A percentile compares a stretch with the other conserved stretches of the same genome.
phyloP scores from a whole-genome alignment of 2,113 vertebrate species.

The Megalops atlanticus region DNA sequence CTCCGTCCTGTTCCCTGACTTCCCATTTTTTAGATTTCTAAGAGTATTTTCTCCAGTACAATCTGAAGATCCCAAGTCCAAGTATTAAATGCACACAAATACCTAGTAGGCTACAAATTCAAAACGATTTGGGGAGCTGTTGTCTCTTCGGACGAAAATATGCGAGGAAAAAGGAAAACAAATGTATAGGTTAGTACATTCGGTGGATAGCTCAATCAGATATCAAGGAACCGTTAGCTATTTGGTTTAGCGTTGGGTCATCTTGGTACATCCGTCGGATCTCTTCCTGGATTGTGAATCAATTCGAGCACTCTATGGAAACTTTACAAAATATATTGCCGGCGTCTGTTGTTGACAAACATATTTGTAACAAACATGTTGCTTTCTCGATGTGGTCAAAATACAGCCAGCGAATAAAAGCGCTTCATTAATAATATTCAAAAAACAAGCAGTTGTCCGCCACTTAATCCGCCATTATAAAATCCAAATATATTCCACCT shows the following conservation, averaged over 20 bases:
- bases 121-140: neutral
- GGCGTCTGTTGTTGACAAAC: conserved; percentile 18
- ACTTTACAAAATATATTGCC: neutral
- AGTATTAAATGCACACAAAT: neutral
- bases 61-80: neutral
- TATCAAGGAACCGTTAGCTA: conserved; percentile 13
- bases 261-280: conserved; percentile 57
- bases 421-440: neutral
- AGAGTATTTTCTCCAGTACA: conserved; percentile 21
- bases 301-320: neutral
- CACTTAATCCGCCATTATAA: conserved; percentile 41
- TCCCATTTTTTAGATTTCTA: conserved; percentile 74
- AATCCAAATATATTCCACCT: conserved; percentile 9
- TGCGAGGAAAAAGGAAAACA: neutral
- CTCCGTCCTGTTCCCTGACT: conserved; percentile 85
- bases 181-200: neutral
- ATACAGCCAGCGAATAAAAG: neutral
- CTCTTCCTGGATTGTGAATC: conserved; percentile 60
- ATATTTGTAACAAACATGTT: conserved; percentile 19
- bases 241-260: conserved; percentile 37
- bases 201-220: conserved; percentile 12
- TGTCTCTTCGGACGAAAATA: neutral
- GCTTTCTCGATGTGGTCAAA: neutral
- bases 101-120: neutral
- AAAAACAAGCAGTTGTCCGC: neutral